Percentiles rank a stretch among this genome's conserved stretches.
Evolutionary conservation across 2,888 invertebrate species (phyloP).

Genomic region (Mesochorus sp.): DNA sequence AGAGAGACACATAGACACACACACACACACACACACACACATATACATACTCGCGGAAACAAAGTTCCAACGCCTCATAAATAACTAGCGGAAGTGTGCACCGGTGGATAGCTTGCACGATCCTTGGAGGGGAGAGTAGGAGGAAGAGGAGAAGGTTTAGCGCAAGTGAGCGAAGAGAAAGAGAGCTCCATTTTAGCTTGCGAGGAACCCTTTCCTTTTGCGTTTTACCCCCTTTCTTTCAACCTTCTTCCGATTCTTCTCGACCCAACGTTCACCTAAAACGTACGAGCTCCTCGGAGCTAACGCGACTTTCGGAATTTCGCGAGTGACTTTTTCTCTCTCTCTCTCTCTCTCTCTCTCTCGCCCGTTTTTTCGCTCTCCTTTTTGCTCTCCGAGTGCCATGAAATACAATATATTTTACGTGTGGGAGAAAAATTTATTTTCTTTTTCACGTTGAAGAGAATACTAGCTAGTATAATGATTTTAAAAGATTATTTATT

Average conservation of each 20-base stretch:
- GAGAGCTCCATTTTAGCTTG: slow-evolving; percentile 55
- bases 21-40: no score
- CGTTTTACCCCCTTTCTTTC: slow-evolving; percentile 32
- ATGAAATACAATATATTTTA: slow-evolving; percentile 49
- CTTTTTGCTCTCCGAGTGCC: slow-evolving; percentile 12
- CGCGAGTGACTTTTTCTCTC: no score
- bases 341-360: no score
- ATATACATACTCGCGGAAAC: no score
- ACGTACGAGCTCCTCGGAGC: slow-evolving; percentile 43
- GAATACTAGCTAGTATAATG: neutral
- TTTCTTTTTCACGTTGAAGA: neutral
- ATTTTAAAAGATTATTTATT: slow-evolving; percentile 18
- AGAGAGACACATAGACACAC: slow-evolving; percentile 64
- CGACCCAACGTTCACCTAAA: slow-evolving; percentile 24
- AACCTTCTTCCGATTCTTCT: neutral
- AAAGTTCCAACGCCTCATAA: slow-evolving; percentile 76
- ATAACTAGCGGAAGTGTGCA: slow-evolving; percentile 79
- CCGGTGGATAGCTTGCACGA: slow-evolving; percentile 74
- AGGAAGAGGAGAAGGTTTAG: slow-evolving; percentile 68
- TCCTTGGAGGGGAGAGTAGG: slow-evolving; percentile 67
- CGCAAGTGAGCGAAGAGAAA: slow-evolving; percentile 6
- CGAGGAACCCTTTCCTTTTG: slow-evolving; percentile 62
- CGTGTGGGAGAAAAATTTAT: slow-evolving; percentile 38
- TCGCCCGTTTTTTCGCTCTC: no score
- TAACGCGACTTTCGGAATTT: slow-evolving; percentile 57